These are phyloP conservation scores for Malachius bipustulatus DNA, from an alignment of 2,888 invertebrate species.

Conservation along the genomic window DNA sequence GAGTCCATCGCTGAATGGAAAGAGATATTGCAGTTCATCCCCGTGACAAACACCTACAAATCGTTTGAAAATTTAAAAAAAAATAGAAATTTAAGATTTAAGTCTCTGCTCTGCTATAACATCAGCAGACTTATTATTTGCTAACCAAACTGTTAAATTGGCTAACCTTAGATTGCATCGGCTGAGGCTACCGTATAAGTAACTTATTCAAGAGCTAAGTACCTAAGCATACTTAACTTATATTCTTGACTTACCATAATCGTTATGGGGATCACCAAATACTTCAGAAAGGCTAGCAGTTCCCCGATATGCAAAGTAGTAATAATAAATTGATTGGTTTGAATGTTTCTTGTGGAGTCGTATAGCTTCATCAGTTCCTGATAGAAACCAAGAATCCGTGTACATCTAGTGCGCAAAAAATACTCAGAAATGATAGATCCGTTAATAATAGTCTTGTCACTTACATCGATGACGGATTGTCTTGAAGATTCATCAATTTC, in stretches of 20 bases:
- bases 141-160: too few species aligned
- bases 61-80: too few species aligned
- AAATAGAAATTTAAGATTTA: too few species aligned
- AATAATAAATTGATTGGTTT: conserved; percentile 49
- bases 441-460: conserved; percentile 17
- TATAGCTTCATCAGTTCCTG: conserved; percentile 51
- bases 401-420: conserved; percentile 43
- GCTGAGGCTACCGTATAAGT: too few species aligned
- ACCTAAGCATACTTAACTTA: too few species aligned
- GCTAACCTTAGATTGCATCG: too few species aligned
- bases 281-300: conserved; percentile 56
- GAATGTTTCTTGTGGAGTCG: conserved; percentile 41
- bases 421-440: background rate
- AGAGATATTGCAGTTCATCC: conserved; percentile 71
- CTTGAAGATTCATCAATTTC: conserved; percentile 29
- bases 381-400: conserved; percentile 59
- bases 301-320: conserved; percentile 55
- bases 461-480: conserved; percentile 36
- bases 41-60: conserved; percentile 68
- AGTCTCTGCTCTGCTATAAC: too few species aligned
- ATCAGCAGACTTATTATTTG: too few species aligned
- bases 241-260: conserved; percentile 49
- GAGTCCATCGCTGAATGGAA: conserved; percentile 50
- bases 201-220: too few species aligned
- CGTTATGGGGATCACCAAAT: conserved; percentile 51